Evolutionary conservation across 2,888 invertebrate genomes (phyloP).

Genomic region (Cephus spinipes): DNA sequence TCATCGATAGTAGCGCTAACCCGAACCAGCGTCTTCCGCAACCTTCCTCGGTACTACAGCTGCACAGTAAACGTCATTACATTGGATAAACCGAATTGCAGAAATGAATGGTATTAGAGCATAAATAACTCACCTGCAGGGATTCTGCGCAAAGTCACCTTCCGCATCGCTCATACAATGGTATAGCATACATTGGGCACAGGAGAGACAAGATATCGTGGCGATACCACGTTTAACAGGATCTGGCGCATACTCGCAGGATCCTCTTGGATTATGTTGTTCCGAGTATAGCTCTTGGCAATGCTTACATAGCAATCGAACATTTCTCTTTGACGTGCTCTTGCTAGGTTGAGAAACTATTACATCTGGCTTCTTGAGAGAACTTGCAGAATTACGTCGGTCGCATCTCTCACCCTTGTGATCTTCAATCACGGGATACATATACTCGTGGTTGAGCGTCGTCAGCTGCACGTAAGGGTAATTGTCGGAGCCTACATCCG

Average conservation of each 20-base stretch:
- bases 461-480: constrained; percentile 89
- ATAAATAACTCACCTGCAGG: constrained; percentile 73
- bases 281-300: constrained; percentile 86
- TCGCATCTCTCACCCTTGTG: constrained; percentile 62
- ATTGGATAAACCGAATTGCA: too few relatives aligned
- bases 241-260: constrained; percentile 90
- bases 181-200: constrained; percentile 91
- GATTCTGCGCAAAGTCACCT: constrained; percentile 86
- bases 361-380: constrained; percentile 75
- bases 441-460: constrained; percentile 85
- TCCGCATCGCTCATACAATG: constrained; percentile 94
- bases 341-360: constrained; percentile 69
- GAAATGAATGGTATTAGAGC: too few relatives aligned
- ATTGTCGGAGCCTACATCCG: constrained; percentile 70
- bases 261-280: constrained; percentile 87
- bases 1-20: constrained; percentile 83
- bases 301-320: constrained; percentile 73
- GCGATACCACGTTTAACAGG: constrained; percentile 84
- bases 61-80: constrained; percentile 23
- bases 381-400: constrained; percentile 60
- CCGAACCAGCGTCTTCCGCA: constrained; percentile 88
- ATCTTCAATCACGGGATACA: constrained; percentile 80
- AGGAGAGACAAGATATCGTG: constrained; percentile 84
- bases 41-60: constrained; percentile 71
- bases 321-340: constrained; percentile 59